These are phyloP conservation scores for Myanophis thanlyinensis DNA, from an alignment of 2,113 vertebrate species.

Conservation along the genomic window DNA sequence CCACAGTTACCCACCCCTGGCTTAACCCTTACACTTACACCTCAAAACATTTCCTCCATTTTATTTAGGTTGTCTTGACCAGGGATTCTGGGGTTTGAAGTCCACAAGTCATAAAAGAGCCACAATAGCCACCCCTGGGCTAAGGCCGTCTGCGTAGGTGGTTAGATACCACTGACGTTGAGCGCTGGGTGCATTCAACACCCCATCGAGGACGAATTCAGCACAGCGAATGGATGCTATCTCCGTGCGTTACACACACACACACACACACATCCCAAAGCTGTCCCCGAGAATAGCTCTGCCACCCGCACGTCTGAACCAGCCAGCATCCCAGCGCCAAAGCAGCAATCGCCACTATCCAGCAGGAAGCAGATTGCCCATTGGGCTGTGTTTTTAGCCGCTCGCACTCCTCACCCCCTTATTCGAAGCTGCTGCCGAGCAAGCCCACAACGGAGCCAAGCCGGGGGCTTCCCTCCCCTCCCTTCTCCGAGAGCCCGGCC, in stretches of 20 bases:
- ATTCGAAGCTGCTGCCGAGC: not conserved
- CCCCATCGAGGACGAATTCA: not conserved
- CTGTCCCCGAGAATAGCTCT: not conserved
- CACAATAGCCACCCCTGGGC: too few species aligned
- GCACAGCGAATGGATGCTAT: not conserved
- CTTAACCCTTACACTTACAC: too few species aligned
- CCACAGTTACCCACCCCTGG: too few species aligned
- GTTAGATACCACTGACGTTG: not conserved
- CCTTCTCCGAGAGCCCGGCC: conserved; percentile 8
- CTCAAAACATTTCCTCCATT: too few species aligned
- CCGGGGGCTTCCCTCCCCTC: not conserved
- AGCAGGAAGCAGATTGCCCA: not conserved
- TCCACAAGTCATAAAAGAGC: too few species aligned
- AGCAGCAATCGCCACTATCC: not conserved
- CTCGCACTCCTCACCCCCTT: not conserved
- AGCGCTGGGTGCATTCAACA: not conserved
- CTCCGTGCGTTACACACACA: not conserved
- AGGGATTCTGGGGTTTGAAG: too few species aligned
- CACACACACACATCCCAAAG: too few species aligned
- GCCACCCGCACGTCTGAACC: not conserved
- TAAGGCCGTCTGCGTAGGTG: not conserved
- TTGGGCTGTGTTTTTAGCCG: not conserved
- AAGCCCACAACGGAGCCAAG: not conserved
- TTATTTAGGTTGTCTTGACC: too few species aligned
- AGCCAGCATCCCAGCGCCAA: not conserved